Base-by-base conservation (phyloP, 2,113 vertebrate genomes). In the Climacteris rufus region DNA sequence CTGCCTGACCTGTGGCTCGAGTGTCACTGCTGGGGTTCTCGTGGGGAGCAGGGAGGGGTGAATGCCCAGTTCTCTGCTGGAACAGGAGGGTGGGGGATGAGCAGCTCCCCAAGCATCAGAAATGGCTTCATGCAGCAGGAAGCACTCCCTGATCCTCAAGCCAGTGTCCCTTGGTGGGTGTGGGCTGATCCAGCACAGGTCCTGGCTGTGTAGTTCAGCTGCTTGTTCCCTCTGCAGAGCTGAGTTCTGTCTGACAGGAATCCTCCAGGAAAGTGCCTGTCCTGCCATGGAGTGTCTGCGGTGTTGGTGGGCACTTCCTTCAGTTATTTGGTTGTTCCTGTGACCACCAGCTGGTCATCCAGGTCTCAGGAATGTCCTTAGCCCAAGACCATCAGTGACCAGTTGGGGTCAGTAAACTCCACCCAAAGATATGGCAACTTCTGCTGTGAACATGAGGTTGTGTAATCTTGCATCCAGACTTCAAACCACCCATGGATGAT, bases 1-100 rank as follows among this genome's bases (percentile, higher is more conserved):
- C 45, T 15, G 30, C 15, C 53, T 44, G 68, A 56, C 13, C 77
- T 0, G 0, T 12, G 53, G 39, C 72, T 89, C 1, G 7, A 50
- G 49, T 33, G 24, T 59, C 49, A 11, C 4, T 33, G 57, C 21
- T 1, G 28, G 10, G 4, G 15, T 7, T 39, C 39, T 39, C 1
- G 0, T 3, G 6, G 35, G 85, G 57, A 56, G 47, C 39, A 18
- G 81, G 45, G 30, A 69, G 44, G 16, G 21, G 4, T 17, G 21
- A 9, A 1, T 85, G 52, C 53, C 42, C n/a, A 2, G 0, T 19
- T 22, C 15, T 5, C 24, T 68, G 20, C 68, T 49, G 79, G 35
- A 21, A 30, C 53, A 42, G 28, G 2, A 42, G 44, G 25, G 42
- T 42, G 15, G n/a, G 64, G 23, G 8, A 9, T 15, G 45, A 54